Evolutionary conservation across 1,140 invertebrate genomes (phyloP), one percentile per base, ranked within the genome.

Genomic region (Caenorhabditis inopinata): DNA sequence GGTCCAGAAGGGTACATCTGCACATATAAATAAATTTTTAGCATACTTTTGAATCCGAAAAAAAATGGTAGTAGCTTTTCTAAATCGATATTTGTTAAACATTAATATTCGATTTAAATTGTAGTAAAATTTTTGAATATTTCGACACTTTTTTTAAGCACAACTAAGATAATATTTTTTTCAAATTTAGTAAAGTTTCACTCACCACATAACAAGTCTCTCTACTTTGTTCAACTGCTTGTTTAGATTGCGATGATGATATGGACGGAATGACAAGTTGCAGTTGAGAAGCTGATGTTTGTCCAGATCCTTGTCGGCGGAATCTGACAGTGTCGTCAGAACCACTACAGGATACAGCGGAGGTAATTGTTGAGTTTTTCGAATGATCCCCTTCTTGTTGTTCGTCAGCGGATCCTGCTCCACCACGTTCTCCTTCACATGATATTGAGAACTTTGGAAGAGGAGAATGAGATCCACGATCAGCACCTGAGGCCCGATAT

Each of bases 371-470:
- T 1, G 32, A 68, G 21, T 68, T 29, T 11, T 21, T 68, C 5
- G 32, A 42, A 68, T 68, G 29, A 29, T 68, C 58, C 2, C 23
- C 29, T 2, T 68, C 58, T 21, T 21, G 7, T 21, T 68, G 11
- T 2, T 68, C 58, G 1, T 68, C 51, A 16, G 6, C 23, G 6
- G 25, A 29, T 9, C 7, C 6, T 32, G 29, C 3, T 9, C 6
- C 32, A 21, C 53, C 53, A 3, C 27, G 11, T 58, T 68, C 58
- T 38, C 58, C 58, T 38, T 68, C 58, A 21, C 58, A 68, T 23
- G 51, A 79, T 27, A 58, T 79, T 2, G 77, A 58, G 23, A 79
- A 68, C 23, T 79, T 79, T 7, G 77, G 77, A 42, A 79, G 38
- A 6, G 53, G 77, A 16, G 77, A 42, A 5, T 42, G 49, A 11